Conservation (phyloP, 2,797 vertebrate genomes). For the Peromyscus melanophrys region DNA sequence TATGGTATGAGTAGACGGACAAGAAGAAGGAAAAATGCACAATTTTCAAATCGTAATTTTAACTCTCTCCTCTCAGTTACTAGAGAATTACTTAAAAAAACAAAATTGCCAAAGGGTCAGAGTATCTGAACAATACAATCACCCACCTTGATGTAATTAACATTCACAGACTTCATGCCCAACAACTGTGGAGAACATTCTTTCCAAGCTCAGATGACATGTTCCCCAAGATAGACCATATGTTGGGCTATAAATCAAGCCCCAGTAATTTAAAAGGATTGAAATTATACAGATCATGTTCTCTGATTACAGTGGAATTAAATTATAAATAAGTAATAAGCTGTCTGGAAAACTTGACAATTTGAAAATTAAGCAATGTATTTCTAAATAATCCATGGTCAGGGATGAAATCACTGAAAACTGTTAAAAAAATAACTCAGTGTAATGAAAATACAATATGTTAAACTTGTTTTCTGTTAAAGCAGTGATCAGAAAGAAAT, state of each 20-base stretch:
- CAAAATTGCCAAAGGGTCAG: background rate
- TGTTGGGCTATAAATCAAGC: conserved; percentile 26
- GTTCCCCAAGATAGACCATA: conserved; percentile 13
- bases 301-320: conserved; percentile 63
- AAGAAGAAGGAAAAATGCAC: background rate
- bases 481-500: background rate
- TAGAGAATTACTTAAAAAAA: background rate
- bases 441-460: background rate
- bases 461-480: conserved; percentile 33
- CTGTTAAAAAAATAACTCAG: conserved; percentile 45
- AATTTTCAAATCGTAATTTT: background rate
- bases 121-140: background rate
- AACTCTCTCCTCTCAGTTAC: background rate
- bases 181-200: background rate
- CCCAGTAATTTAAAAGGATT: conserved; percentile 52
- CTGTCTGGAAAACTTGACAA: conserved; percentile 29
- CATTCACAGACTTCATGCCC: background rate
- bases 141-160: conserved; percentile 16
- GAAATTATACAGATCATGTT: conserved; percentile 23
- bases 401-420: conserved; percentile 43
- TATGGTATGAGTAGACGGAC: background rate
- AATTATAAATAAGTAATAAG: conserved; percentile 46
- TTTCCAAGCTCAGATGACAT: background rate
- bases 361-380: conserved; percentile 52
- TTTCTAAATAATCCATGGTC: conserved; percentile 39